These are phyloP conservation scores for Petaurus breviceps DNA, from an alignment of 2,113 vertebrate genomes.

Conservation along the genomic window DNA sequence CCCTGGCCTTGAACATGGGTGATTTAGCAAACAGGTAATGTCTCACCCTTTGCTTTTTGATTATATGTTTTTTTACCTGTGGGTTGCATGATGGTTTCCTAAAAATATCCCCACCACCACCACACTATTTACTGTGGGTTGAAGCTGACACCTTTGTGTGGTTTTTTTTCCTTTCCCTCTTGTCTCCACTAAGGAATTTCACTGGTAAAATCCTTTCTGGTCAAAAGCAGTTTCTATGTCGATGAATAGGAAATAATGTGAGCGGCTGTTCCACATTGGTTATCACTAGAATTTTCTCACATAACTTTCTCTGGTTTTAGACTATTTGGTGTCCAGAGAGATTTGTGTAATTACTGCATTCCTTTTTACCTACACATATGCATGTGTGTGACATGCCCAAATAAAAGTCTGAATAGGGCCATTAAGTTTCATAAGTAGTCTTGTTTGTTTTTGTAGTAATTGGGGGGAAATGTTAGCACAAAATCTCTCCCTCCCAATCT, in stretches of 20 bases:
- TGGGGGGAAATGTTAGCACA: conserved; percentile 22
- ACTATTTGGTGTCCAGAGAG: conserved; percentile 34
- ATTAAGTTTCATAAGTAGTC: conserved; percentile 43
- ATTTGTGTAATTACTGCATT: neutral
- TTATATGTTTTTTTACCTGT: conserved; percentile 4
- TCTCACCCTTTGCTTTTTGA: conserved; percentile 37
- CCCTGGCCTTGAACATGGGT: neutral
- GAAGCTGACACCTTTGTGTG: conserved; percentile 36
- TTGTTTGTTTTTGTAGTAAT: conserved; percentile 54
- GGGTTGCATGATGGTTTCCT: conserved; percentile 58
- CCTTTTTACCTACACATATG: neutral
- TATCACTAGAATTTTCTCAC: conserved; percentile 39
- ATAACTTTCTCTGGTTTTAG: neutral
- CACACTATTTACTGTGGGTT: conserved; percentile 50
- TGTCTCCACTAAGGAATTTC: conserved; percentile 46
- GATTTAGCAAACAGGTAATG: neutral
- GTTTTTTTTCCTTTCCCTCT: conserved; percentile 38
- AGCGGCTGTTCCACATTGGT: conserved; percentile 45
- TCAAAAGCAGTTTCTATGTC: conserved; percentile 63
- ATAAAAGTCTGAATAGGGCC: conserved; percentile 41
- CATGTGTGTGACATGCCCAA: neutral
- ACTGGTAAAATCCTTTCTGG: neutral
- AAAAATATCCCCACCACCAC: conserved; percentile 56
- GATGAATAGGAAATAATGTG: conserved; percentile 41
- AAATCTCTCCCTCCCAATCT: conserved; percentile 45